Conservation (phyloP, 2,888 invertebrate species). For the Cephus spinipes region DNA sequence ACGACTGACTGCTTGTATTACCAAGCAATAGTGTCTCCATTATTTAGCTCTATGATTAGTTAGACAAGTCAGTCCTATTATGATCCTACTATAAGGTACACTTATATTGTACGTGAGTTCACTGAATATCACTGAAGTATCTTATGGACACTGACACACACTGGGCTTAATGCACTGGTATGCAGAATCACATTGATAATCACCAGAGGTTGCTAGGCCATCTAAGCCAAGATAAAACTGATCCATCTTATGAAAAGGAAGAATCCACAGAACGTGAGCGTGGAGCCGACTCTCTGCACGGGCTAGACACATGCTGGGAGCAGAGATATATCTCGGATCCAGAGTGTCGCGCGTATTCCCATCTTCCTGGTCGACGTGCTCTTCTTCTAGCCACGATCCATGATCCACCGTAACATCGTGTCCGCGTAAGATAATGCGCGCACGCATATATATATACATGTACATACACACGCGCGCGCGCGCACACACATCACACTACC, state of each 20-base stretch:
- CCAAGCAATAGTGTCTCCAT: slow-evolving; percentile 65
- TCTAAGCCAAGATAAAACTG: slow-evolving; percentile 38
- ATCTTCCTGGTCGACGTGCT: neutral
- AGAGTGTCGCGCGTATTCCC: neutral
- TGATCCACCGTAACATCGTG: slow-evolving; percentile 31
- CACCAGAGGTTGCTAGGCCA: slow-evolving; percentile 31
- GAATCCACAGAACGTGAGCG: neutral
- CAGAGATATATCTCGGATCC: neutral
- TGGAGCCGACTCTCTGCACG: neutral
- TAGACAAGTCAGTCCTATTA: neutral
- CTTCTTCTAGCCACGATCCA: slow-evolving; percentile 28
- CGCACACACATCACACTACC: slow-evolving; percentile 7
- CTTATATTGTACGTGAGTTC: slow-evolving; percentile 5
- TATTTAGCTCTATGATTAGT: slow-evolving; percentile 31
- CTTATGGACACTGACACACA: slow-evolving; percentile 11
- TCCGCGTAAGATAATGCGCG: slow-evolving; percentile 43
- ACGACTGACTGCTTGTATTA: slow-evolving; percentile 63
- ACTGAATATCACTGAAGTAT: slow-evolving; percentile 9
- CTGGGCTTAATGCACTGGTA: slow-evolving; percentile 11
- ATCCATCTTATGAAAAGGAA: slow-evolving; percentile 37
- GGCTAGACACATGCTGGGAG: neutral
- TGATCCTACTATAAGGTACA: neutral
- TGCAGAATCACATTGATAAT: slow-evolving; percentile 19
- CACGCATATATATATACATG: slow-evolving; percentile 19
- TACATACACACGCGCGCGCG: slow-evolving; percentile 24